Evolutionary conservation across 1,140 invertebrate species (phyloP), one percentile per base, ranked within the genome.

Genomic region (Oppia nitens): DNA sequence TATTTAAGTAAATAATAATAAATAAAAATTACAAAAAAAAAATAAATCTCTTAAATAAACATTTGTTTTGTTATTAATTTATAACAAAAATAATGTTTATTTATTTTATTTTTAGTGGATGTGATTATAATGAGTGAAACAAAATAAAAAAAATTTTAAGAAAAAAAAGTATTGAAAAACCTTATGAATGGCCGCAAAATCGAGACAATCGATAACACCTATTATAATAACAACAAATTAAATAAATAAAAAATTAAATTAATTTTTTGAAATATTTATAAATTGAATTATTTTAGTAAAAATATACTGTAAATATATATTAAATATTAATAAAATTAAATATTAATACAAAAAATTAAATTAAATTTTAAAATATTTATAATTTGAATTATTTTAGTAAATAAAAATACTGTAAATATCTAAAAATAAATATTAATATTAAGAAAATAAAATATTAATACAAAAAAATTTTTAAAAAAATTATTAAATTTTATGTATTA

Each of bases 171-270:
- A 12, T 11, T 23, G 50, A 24, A 25, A 32, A 23, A 62, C 40
- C 29, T 67, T 68, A 72, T 90, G 87, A 65, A 90, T 86, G 12
- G 81, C 76, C 55, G 82, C 81, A 70, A 79, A 88, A 71, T 91
- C 87, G 53, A 81, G 79, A 66, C 87, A 90, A 70, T 87, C 77
- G 29, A 92, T 45, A 23, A 53, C n/a, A 1, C n/a, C n/a, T n/a
- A n/a, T n/a, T n/a, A n/a, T n/a, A n/a, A n/a, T n/a, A n/a, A n/a
- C n/a, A n/a, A n/a, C n/a, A n/a, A n/a, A n/a, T n/a, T n/a, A n/a
- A n/a, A n/a, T n/a, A n/a, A n/a, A n/a, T n/a, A n/a, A n/a, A n/a
- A n/a, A n/a, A n/a, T n/a, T n/a, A n/a, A n/a, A n/a, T n/a, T n/a
- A n/a, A n/a, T n/a, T n/a, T n/a, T n/a, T n/a, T n/a, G n/a, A n/a